Evolutionary conservation across 2,113 vertebrate genomes (phyloP).

Genomic region (Eira barbara): DNA sequence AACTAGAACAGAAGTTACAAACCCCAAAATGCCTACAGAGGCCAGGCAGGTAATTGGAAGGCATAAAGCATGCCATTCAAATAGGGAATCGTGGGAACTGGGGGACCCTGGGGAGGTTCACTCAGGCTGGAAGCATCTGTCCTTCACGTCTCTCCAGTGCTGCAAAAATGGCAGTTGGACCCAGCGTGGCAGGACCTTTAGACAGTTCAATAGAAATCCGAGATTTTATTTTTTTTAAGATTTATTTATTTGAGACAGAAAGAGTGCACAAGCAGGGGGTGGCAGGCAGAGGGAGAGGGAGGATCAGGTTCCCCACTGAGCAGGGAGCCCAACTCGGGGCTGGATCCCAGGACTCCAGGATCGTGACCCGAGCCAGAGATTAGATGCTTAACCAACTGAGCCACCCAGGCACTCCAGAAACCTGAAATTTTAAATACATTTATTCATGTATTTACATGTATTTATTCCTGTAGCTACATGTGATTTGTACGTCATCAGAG

Average conservation of each 20-base stretch:
- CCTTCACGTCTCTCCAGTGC: accelerated
- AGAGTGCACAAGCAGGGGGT: no score
- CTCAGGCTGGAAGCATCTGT: background rate
- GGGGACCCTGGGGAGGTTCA: accelerated
- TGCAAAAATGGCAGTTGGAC: background rate
- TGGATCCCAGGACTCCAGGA: no score
- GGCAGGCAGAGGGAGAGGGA: no score
- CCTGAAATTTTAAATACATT: background rate
- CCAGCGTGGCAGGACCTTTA: background rate
- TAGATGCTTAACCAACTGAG: background rate
- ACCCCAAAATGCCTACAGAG: background rate
- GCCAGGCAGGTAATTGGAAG: background rate
- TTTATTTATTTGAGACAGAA: no score
- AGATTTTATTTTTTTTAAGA: background rate
- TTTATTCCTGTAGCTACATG: no score
- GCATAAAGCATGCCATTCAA: no score
- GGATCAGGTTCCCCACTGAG: no score
- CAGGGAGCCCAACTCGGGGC: no score
- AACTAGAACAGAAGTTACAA: background rate
- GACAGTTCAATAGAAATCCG: background rate
- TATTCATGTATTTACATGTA: no score
- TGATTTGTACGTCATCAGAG: background rate
- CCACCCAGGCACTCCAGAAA: background rate
- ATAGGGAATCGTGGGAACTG: background rate
- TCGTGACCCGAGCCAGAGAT: no score